phyloP scores from a whole-genome alignment of 2,888 invertebrate species.

The Autographa pulchrina region DNA sequence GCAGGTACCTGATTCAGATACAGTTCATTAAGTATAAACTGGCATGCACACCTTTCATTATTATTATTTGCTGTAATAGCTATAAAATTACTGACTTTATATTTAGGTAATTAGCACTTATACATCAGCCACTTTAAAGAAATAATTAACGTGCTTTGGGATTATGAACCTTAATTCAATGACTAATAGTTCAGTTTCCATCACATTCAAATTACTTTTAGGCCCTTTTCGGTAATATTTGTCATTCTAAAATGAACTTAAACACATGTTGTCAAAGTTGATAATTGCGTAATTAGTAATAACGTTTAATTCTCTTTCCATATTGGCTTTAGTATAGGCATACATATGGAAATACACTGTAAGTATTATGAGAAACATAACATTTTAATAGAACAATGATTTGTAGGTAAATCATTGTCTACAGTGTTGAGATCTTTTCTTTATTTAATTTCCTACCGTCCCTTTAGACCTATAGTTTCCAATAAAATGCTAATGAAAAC shows the following conservation, averaged over 20 bases:
- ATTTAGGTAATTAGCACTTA: background rate
- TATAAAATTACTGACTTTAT: background rate
- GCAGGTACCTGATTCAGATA: background rate
- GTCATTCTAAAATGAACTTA: too few relatives aligned
- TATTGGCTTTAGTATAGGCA: too few relatives aligned
- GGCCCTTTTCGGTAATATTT: too few relatives aligned
- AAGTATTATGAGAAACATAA: constrained; percentile 10
- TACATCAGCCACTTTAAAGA: too few relatives aligned
- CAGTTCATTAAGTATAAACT: background rate
- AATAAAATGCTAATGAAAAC: constrained; percentile 59
- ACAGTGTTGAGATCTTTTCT: constrained; percentile 16
- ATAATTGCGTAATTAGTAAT: too few relatives aligned
- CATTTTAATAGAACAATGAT: constrained; percentile 11
- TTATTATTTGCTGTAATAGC: background rate
- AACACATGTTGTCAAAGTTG: too few relatives aligned
- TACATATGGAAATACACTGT: background rate
- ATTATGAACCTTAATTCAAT: too few relatives aligned
- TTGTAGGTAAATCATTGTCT: background rate
- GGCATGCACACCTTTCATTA: background rate
- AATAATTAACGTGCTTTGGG: too few relatives aligned
- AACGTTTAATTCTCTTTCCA: too few relatives aligned
- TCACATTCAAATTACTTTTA: too few relatives aligned
- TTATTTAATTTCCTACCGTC: constrained; percentile 34
- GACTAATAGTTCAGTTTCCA: too few relatives aligned
- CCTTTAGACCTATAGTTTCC: constrained; percentile 48